Conservation (phyloP, 1,140 invertebrate genomes). For the Choristoneura fumiferana region DNA sequence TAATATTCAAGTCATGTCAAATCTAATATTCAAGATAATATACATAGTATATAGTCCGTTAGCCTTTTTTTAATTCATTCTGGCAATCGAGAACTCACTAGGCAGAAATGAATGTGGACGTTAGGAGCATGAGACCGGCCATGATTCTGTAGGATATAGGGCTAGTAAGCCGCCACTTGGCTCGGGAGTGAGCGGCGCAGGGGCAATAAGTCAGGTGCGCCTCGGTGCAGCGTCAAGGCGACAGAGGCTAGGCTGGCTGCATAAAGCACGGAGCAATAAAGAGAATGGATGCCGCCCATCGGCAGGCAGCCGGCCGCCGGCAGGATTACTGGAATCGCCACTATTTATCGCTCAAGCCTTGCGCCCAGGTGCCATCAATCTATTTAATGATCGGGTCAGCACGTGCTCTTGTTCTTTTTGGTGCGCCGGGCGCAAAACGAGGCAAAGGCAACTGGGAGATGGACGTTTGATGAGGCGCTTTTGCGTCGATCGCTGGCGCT, state of each 20-base stretch:
- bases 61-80: too few species aligned
- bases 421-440: slow-evolving; percentile 47
- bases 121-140: too few species aligned
- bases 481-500: slow-evolving; percentile 67
- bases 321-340: slow-evolving; percentile 75
- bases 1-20: too few species aligned
- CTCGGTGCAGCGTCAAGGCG: slow-evolving; percentile 65
- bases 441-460: slow-evolving; percentile 60
- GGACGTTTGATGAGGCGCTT: slow-evolving; percentile 75
- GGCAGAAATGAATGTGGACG: too few species aligned
- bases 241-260: slow-evolving; percentile 48
- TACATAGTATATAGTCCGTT: too few species aligned
- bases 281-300: slow-evolving; percentile 77
- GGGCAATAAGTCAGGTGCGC: slow-evolving; percentile 62
- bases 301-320: slow-evolving; percentile 58
- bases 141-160: too few species aligned
- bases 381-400: slow-evolving; percentile 78
- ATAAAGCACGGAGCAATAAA: slow-evolving; percentile 76
- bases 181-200: slow-evolving; percentile 22
- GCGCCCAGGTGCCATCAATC: slow-evolving; percentile 76
- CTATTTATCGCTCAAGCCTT: slow-evolving; percentile 76
- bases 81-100: too few species aligned
- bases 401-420: slow-evolving; percentile 73
- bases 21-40: too few species aligned
- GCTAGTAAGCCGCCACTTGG: background rate